phyloP scores from a whole-genome alignment of 1,140 invertebrate genomes.

The Choristoneura fumiferana region DNA sequence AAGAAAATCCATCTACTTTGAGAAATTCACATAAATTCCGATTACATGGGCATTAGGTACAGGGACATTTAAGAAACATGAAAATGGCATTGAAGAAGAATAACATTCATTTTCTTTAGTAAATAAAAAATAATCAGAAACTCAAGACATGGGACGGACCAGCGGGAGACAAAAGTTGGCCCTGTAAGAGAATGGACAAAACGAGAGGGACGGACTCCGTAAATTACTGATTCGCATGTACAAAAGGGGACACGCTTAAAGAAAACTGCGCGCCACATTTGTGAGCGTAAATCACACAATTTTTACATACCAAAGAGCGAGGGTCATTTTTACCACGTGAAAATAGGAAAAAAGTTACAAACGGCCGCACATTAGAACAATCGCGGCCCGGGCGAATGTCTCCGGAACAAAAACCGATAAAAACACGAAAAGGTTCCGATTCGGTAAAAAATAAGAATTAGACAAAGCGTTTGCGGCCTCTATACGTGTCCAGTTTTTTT shows the following conservation, averaged over 20 bases:
- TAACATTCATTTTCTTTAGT: too few species aligned
- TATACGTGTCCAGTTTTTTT: constrained; percentile 75
- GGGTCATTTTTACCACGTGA: constrained; percentile 6
- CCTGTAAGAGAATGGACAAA: constrained; percentile 2
- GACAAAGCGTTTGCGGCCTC: constrained; percentile 68
- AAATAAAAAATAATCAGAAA: too few species aligned
- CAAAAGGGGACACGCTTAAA: constrained; percentile 1
- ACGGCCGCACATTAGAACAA: constrained; percentile 69
- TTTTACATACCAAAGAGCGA: constrained; percentile 15
- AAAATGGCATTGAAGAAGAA: too few species aligned
- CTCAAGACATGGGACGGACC: background rate
- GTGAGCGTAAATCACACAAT: constrained; percentile 16
- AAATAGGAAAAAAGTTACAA: constrained; percentile 59
- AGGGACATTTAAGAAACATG: too few species aligned
- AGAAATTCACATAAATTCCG: too few species aligned
- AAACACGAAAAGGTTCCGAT: constrained; percentile 71
- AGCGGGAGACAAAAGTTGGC: background rate
- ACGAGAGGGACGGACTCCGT: background rate
- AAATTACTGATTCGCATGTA: constrained; percentile 17
- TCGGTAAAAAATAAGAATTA: constrained; percentile 77
- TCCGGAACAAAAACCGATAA: constrained; percentile 77
- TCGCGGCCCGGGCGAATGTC: constrained; percentile 52
- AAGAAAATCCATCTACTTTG: too few species aligned
- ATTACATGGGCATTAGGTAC: too few species aligned
- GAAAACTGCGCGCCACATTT: constrained; percentile 12